Evolutionary conservation across 1,140 invertebrate species (phyloP), one percentile per base, ranked within the genome.

Genomic region (Cotesia typhae): DNA sequence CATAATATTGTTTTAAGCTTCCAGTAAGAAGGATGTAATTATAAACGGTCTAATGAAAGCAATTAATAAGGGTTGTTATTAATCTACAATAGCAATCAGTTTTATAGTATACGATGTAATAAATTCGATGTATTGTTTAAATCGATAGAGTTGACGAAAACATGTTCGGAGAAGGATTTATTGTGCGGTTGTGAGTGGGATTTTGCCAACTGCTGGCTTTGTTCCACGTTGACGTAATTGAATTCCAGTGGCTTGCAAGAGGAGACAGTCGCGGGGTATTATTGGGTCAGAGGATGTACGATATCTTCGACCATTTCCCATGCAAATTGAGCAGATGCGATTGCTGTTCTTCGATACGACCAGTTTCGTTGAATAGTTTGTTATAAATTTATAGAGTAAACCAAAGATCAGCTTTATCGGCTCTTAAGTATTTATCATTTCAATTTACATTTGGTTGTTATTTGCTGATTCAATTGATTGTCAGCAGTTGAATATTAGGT

Each of bases 221-320:
- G 77, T 65, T 68, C 70, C 78, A 77, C 76, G 76, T 78, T 76
- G 78, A 74, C 66, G 78, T 83, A 84, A 84, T 84, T 81, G 80
- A 82, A 82, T 83, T 84, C 70, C 76, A 75, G 75, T 72, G 72
- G 78, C 72, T 76, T 72, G 72, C 73, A 71, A 78, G 74, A 51
- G 35, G 38, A 61, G 53, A 68, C 55, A 61, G 59, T 59, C 47
- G 36, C 37, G 74, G 69, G 70, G 75, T 79, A 78, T 80, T 81
- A 80, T 84, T 81, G 71, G 79, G 80, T 81, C 80, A 77, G 78
- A 71, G 75, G 71, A 78, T 78, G 77, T 66, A 71, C 70, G 74
- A 65, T 74, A 78, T 78, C 71, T 77, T 77, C 77, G 71, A 52
- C 75, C 53, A 78, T 80, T 81, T 78, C 74, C 79, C 74, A 82